Evolutionary conservation across 2,113 vertebrate genomes (phyloP).

Genomic region (Corythoichthys intestinalis): DNA sequence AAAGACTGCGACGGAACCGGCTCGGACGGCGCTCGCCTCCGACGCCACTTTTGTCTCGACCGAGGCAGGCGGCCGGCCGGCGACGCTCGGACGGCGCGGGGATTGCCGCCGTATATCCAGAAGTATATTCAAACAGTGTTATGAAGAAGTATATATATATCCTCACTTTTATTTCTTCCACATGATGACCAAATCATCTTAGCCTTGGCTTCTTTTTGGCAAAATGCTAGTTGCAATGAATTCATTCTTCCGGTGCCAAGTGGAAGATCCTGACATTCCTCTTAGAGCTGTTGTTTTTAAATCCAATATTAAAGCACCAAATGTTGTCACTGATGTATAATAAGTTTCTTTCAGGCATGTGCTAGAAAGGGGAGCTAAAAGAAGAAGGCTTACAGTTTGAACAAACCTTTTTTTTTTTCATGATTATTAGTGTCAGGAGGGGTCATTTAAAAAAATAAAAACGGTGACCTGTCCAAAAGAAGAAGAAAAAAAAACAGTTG

Average conservation of each 20-base stretch:
- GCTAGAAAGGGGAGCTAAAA: too few species aligned
- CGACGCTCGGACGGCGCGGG: not conserved
- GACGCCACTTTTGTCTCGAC: too few species aligned
- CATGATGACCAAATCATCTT: not conserved
- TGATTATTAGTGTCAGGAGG: too few species aligned
- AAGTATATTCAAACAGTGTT: constrained; percentile 64
- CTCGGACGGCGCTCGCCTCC: too few species aligned
- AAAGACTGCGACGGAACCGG: constrained; percentile 13
- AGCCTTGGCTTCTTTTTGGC: too few species aligned
- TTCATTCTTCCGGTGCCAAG: constrained; percentile 8
- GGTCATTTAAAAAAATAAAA: too few species aligned
- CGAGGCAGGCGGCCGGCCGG: too few species aligned
- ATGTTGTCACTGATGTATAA: constrained; percentile 58
- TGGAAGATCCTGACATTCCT: constrained; percentile 64
- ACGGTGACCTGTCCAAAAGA: too few species aligned
- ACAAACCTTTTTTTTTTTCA: too few species aligned
- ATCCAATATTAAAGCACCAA: constrained; percentile 59
- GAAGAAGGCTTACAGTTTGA: too few species aligned
- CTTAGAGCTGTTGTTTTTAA: constrained; percentile 42
- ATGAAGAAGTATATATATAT: constrained; percentile 52
- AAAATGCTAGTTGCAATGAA: too few species aligned
- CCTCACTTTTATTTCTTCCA: constrained; percentile 34
- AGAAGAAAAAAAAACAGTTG: too few species aligned
- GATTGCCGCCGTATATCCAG: constrained; percentile 28
- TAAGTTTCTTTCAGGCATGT: constrained; percentile 19